Base-by-base conservation (phyloP, 2,888 invertebrate genomes). In the Plebejus melissa region DNA sequence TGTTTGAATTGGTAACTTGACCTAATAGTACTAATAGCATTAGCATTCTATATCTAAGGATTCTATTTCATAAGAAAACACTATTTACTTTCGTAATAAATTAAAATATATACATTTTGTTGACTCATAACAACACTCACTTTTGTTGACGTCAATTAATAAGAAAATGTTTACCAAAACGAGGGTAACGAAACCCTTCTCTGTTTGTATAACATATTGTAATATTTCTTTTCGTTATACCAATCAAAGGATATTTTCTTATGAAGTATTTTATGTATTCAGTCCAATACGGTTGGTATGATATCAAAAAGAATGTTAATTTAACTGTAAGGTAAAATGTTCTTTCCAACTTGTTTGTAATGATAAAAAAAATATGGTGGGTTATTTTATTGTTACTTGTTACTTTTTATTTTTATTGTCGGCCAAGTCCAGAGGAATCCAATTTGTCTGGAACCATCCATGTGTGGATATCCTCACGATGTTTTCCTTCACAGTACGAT, bases 191-290 rank as follows among this genome's bases (percentile, higher is more conserved):
- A 60, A 60, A 28, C 32, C 60, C 28, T 11, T 11, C 6, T 28
- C 32, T 28, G 1, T 28, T 7, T 60, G 60, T 60, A 16, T 16
- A 57, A 22, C 4, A 32, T 60, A 28, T 60, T 60, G 9, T 28
- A 1, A 16, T 16, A 16, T 54, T 28, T 11, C 60, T n/a, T 22
- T 58, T 60, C 60, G 60, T 28, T 28, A 60, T 28, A 32, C 28
- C 60, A 60, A 60, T 60, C 60, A 60, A 60, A 60, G 11, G 60
- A 60, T 60, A 60, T 60, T 60, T 60, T 28, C 28, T 1, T 60
- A 22, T 1, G 6, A 28, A 9, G 11, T 28, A 32, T 60, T 60
- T 60, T 60, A 60, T 60, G 60, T 60, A 22, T 60, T 22, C 60
- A 2, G 11, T 60, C 2, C 22, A 22, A 60, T 60, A 60, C 32